phyloP scores from a whole-genome alignment of 2,888 invertebrate genomes.

The Clostera curtula region DNA sequence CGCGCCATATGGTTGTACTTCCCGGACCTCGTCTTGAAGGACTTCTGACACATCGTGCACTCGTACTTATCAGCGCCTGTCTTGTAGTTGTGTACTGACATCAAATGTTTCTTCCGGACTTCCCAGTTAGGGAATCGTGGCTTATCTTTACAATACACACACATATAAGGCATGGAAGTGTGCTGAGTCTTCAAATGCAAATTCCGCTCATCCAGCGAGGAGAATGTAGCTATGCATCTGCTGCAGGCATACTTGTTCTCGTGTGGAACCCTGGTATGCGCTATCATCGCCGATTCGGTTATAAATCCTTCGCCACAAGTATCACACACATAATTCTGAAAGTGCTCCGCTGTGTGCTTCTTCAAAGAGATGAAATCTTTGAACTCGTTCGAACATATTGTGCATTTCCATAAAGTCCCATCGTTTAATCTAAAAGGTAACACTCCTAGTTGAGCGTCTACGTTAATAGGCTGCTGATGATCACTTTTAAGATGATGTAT shows the following conservation, averaged over 20 bases:
- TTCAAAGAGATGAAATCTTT: conserved; percentile 60
- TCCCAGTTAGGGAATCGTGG: conserved; percentile 67
- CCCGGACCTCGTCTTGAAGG: conserved; percentile 61
- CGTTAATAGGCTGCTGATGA: conserved; percentile 55
- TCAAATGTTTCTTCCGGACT: conserved; percentile 53
- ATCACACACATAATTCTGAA: conserved; percentile 65
- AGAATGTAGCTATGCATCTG: conserved; percentile 59
- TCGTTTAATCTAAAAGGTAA: conserved; percentile 57
- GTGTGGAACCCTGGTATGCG: conserved; percentile 62
- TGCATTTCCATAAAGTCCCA: conserved; percentile 60
- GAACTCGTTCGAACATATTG: conserved; percentile 59
- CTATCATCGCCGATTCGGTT: conserved; percentile 61
- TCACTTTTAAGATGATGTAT: conserved; percentile 55
- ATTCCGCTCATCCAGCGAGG: conserved; percentile 54
- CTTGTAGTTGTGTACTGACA: conserved; percentile 60
- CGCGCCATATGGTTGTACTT: conserved; percentile 66
- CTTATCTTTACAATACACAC: conserved; percentile 58
- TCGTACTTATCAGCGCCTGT: conserved; percentile 61
- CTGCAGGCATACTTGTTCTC: conserved; percentile 63
- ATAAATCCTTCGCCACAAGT: conserved; percentile 67
- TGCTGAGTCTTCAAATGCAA: conserved; percentile 61
- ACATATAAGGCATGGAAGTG: conserved; percentile 58
- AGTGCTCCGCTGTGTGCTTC: conserved; percentile 61
- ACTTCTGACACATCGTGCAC: conserved; percentile 57
- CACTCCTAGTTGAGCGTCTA: conserved; percentile 56